phyloP scores from a whole-genome alignment of 2,113 vertebrate genomes.

The Indri indri region DNA sequence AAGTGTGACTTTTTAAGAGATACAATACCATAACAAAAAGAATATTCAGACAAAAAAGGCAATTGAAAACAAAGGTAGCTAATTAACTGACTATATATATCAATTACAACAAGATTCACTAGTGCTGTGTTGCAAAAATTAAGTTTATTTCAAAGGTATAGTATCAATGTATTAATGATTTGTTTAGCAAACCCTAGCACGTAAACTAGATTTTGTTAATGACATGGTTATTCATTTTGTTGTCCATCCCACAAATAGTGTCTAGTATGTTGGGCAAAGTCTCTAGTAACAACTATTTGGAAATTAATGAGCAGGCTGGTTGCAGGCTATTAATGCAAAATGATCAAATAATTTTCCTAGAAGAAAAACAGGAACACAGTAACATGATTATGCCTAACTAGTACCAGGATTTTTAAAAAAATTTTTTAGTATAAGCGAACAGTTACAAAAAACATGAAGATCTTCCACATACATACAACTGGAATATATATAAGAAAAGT shows the following conservation, averaged over 20 bases:
- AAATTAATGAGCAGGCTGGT: slow-evolving; percentile 71
- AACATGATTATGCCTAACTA: slow-evolving; percentile 22
- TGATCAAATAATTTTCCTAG: slow-evolving; percentile 46
- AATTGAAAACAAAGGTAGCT: not conserved
- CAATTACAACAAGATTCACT: not conserved
- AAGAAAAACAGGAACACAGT: slow-evolving; percentile 58
- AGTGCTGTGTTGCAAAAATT: not conserved
- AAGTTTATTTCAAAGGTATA: slow-evolving; percentile 67
- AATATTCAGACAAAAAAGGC: slow-evolving; percentile 43
- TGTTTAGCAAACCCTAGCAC: slow-evolving; percentile 55
- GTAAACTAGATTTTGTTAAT: slow-evolving; percentile 29
- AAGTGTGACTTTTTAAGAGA: not conserved
- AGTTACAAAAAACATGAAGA: slow-evolving; percentile 20
- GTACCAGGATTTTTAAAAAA: not conserved
- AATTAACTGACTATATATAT: slow-evolving; percentile 30
- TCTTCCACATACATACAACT: not conserved
- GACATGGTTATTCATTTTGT: slow-evolving; percentile 67
- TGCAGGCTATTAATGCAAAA: slow-evolving; percentile 51
- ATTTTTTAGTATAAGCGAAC: not conserved
- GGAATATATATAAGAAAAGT: not conserved
- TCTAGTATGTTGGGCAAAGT: slow-evolving; percentile 57
- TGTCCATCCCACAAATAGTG: slow-evolving; percentile 66
- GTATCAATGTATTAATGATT: slow-evolving; percentile 33
- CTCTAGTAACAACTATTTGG: slow-evolving; percentile 46
- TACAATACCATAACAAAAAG: not conserved